phyloP scores from a whole-genome alignment of 1,140 invertebrate genomes.

The Drosophila sucinea region DNA sequence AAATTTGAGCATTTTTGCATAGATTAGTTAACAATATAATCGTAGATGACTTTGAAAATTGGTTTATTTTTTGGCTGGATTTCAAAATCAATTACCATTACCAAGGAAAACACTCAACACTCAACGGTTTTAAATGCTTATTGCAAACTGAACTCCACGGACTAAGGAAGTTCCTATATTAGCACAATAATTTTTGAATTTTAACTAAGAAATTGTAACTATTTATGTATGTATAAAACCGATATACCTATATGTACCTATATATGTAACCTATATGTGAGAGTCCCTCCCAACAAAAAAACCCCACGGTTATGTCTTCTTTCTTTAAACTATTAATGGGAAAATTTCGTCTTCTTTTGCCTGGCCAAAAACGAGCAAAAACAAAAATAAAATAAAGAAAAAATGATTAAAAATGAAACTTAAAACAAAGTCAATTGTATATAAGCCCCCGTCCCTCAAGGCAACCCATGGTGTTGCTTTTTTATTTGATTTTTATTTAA shows the following conservation, averaged over 20 bases:
- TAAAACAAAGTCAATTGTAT: constrained; percentile 64
- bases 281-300: constrained; percentile 13
- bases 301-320: constrained; percentile 18
- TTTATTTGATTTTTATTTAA: constrained; percentile 40
- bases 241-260: constrained; percentile 27
- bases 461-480: constrained; percentile 59
- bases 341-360: constrained; percentile 45
- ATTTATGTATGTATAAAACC: constrained; percentile 43
- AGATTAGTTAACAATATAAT: too few species aligned
- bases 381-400: constrained; percentile 40
- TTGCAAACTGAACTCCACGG: constrained; percentile 42
- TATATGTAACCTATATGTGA: constrained; percentile 14
- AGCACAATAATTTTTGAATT: constrained; percentile 75
- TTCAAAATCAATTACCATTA: constrained; percentile 25
- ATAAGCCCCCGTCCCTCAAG: constrained; percentile 62
- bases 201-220: constrained; percentile 47
- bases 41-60: too few species aligned
- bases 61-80: neutral
- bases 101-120: constrained; percentile 12
- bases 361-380: constrained; percentile 17
- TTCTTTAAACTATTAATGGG: constrained; percentile 33
- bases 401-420: constrained; percentile 2
- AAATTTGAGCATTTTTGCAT: neutral
- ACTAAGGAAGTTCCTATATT: constrained; percentile 66
- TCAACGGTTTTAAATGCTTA: constrained; percentile 53